These are phyloP conservation scores for Scophthalmus maximus DNA, from an alignment of 2,113 vertebrate species.

Conservation along the genomic window DNA sequence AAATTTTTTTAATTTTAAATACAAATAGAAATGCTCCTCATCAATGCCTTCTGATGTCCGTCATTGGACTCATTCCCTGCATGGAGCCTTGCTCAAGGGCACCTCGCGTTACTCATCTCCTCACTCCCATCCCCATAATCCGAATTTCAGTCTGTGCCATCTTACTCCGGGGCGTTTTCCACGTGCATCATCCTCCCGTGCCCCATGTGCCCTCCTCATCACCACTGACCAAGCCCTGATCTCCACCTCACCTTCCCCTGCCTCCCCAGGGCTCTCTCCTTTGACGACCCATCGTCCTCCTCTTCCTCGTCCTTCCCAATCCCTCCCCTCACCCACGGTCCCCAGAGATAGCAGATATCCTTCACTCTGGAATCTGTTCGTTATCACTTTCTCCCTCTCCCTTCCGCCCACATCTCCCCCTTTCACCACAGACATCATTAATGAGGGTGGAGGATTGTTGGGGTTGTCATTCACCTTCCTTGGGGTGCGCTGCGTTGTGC, in stretches of 20 bases:
- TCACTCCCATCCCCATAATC: background rate
- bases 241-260: conserved; percentile 36
- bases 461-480: conserved; percentile 50
- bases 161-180: conserved; percentile 16
- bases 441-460: conserved; percentile 23
- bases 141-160: background rate
- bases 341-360: conserved; percentile 45
- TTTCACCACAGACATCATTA: conserved; percentile 18
- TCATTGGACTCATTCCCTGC: conserved; percentile 8
- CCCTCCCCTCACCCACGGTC: conserved; percentile 4
- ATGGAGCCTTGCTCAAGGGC: conserved; percentile 40
- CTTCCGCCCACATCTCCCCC: background rate
- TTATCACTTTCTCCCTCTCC: conserved; percentile 24
- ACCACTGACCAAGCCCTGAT: conserved; percentile 40
- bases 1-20: too few species aligned
- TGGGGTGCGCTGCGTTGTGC: background rate
- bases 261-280: conserved; percentile 50
- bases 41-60: background rate
- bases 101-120: conserved; percentile 29
- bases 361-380: conserved; percentile 10
- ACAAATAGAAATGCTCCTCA: background rate
- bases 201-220: conserved; percentile 2
- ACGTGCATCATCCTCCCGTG: conserved; percentile 9
- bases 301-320: conserved; percentile 10
- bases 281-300: conserved; percentile 12